Conservation (phyloP, 1,140 invertebrate genomes). For the Heliconius eleuchia region DNA sequence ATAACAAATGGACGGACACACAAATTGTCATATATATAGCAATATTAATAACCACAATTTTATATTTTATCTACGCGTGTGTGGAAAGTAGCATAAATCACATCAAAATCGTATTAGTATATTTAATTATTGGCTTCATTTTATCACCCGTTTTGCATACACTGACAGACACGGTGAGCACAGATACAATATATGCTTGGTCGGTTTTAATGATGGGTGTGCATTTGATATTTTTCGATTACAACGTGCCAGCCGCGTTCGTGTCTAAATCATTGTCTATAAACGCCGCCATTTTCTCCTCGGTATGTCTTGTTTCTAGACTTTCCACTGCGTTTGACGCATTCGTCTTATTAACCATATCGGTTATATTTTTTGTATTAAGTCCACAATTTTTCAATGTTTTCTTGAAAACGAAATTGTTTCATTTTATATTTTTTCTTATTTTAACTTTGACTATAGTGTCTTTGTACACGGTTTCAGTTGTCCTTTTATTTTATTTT, state of each 20-base stretch:
- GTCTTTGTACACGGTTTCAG: constrained; percentile 83
- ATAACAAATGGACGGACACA: constrained; percentile 85
- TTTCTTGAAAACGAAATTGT: constrained; percentile 75
- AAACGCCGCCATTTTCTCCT: constrained; percentile 95
- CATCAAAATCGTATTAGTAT: constrained; percentile 87
- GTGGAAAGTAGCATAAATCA: constrained; percentile 69
- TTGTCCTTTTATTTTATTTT: constrained; percentile 83
- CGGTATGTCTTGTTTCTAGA: constrained; percentile 96
- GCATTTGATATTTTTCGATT: constrained; percentile 96
- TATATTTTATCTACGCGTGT: constrained; percentile 82
- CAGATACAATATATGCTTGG: constrained; percentile 97
- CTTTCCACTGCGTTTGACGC: constrained; percentile 91
- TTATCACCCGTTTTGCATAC: constrained; percentile 96
- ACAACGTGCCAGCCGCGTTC: constrained; percentile 90
- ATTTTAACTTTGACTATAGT: constrained; percentile 71
- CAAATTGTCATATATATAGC: constrained; percentile 83
- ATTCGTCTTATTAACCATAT: constrained; percentile 92
- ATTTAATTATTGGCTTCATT: constrained; percentile 91
- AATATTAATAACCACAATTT: constrained; percentile 80
- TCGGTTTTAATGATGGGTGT: constrained; percentile 92
- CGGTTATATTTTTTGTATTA: constrained; percentile 93
- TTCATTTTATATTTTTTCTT: constrained; percentile 53
- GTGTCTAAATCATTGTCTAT: constrained; percentile 92
- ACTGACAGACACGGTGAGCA: constrained; percentile 96
- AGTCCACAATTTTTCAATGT: constrained; percentile 90